Evolutionary conservation across 1,140 invertebrate species (phyloP), one percentile per base, ranked within the genome.

Genomic region (Ceratitis capitata): DNA sequence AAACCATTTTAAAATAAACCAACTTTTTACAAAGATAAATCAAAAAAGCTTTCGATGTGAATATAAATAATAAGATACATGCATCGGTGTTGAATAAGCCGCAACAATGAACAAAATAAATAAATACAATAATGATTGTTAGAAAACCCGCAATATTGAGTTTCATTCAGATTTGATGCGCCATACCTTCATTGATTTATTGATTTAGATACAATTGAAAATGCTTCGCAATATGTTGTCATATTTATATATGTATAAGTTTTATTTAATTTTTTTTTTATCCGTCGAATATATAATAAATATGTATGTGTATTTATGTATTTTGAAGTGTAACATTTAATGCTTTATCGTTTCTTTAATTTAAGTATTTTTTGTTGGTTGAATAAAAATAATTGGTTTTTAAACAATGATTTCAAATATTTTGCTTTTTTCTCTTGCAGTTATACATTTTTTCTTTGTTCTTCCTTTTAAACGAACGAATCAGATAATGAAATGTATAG

Each of bases 71-170:
- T 19, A 19, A 23, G 32, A 45, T 23, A 78, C 45, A 45, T 45
- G 4, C 35, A n/a, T 3, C 47, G 14, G 19, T 51, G 45, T n/a
- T 49, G 45, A 19, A 45, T 23, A 45, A 3, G 45, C 47, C n/a
- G 39, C 82, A 23, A 12, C 14, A 47, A 94, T 95, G 88, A 88
- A 92, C 88, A 92, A 98, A 87, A 93, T 93, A 89, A 64, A 85
- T 49, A 78, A 47, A 78, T 53, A 19, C 49, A 51, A 53, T 53
- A 69, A 12, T n/a, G 19, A 78, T 47, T 78, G 69, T 78, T 78
- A 47, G n/a, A 78, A 78, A 78, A 78, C 19, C 39, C 69, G 39
- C 10, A 78, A 78, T 0, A 3, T 9, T 16, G 39, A 45, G 39
- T 78, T 78, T 78, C 23, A 78, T 69, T 69, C 29, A 5, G 1